Evolutionary conservation across 2,888 invertebrate genomes (phyloP).

Genomic region (Thymelicus lineola): DNA sequence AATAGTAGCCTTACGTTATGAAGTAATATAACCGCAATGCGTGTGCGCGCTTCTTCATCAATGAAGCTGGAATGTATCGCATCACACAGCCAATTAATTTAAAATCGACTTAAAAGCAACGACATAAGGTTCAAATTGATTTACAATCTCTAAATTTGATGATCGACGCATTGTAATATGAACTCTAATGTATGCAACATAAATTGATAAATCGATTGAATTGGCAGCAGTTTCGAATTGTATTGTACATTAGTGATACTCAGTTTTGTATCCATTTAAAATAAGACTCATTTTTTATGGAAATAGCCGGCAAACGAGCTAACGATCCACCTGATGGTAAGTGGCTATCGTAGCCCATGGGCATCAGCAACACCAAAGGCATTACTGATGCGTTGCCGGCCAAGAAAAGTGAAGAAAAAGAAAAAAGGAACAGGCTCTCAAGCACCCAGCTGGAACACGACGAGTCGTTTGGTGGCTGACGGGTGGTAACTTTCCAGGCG

Average conservation of each 20-base stretch:
- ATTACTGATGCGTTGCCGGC: no score
- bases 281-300: no score
- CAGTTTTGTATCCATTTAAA: no score
- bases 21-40: slow-evolving; percentile 20
- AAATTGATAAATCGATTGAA: slow-evolving; percentile 1
- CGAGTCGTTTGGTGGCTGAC: no score
- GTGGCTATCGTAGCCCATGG: no score
- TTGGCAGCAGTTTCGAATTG: neutral
- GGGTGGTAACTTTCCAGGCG: no score
- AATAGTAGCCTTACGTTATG: slow-evolving; percentile 3
- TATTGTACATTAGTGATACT: neutral
- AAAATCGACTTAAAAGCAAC: neutral
- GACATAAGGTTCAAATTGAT: neutral
- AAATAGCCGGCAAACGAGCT: no score
- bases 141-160: neutral
- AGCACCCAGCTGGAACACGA: no score
- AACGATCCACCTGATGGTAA: no score
- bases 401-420: no score
- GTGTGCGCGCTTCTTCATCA: slow-evolving; percentile 15
- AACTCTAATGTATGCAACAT: neutral
- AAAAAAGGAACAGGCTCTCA: no score
- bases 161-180: slow-evolving; percentile 8
- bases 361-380: no score
- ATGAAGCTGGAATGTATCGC: slow-evolving; percentile 24
- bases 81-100: neutral